Evolutionary conservation across 1,140 invertebrate species (phyloP).

Genomic region (Drosophila novamexicana): DNA sequence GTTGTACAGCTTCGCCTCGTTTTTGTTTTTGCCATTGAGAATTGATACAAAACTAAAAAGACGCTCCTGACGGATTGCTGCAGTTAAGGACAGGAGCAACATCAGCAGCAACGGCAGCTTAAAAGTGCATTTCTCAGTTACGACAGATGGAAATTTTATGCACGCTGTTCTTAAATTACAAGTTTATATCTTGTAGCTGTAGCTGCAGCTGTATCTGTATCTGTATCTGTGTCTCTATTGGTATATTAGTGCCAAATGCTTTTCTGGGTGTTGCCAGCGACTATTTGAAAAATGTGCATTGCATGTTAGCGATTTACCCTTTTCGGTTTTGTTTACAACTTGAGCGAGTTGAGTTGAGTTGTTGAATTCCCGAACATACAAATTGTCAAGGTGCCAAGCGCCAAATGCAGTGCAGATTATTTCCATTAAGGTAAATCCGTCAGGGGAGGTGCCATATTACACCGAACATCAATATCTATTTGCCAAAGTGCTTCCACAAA

Average conservation of each 20-base stretch:
- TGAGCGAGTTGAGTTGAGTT: conserved; percentile 47
- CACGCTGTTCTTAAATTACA: conserved; percentile 57
- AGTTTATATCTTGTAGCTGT: conserved; percentile 28
- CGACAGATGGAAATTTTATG: conserved; percentile 77
- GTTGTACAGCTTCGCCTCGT: neutral
- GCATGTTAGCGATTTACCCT: conserved; percentile 72
- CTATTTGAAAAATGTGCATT: conserved; percentile 74
- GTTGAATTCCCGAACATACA: conserved; percentile 41
- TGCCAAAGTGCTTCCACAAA: conserved; percentile 47
- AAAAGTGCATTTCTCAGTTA: conserved; percentile 80
- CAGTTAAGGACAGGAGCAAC: conserved; percentile 48
- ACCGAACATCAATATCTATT: conserved; percentile 73
- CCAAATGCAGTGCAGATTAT: conserved; percentile 57
- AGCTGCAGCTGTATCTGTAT: neutral
- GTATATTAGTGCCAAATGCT: conserved; percentile 65
- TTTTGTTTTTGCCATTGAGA: conserved; percentile 16
- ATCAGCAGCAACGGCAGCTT: conserved; percentile 43
- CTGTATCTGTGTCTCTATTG: conserved; percentile 45
- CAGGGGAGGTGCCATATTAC: conserved; percentile 7
- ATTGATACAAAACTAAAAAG: conserved; percentile 41
- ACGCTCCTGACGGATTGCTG: conserved; percentile 69
- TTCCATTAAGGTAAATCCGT: conserved; percentile 35
- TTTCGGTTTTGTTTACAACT: conserved; percentile 51
- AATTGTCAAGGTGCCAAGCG: conserved; percentile 76
- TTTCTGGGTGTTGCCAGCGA: conserved; percentile 42